Evolutionary conservation across 2,113 vertebrate species (phyloP), one percentile per base, ranked within the genome.

Genomic region (Anarhynchus alexandrinus): DNA sequence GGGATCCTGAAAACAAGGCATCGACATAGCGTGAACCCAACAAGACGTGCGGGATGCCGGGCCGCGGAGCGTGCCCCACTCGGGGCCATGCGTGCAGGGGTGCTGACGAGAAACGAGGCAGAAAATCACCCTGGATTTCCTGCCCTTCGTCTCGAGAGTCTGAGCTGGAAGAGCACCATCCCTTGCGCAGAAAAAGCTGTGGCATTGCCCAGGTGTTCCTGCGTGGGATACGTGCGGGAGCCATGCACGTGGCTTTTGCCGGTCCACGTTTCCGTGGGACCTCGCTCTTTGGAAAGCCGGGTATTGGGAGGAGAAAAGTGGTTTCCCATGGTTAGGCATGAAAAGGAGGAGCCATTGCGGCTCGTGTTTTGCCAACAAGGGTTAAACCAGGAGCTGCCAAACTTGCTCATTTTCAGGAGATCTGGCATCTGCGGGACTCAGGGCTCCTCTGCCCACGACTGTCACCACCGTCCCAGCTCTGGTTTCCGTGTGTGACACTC

Each of bases 371-470:
- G 51, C 73, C 51, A 7, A 66, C 36, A 51, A 59, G 64, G 57
- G 57, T 93, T 88, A 92, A 96, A 67, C 51, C 59, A 54, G 43
- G 81, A 90, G 84, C 58, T 95, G 95, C 81, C 83, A 42, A 58
- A 88, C 38, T 64, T 74, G 67, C 72, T 81, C 15, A 14, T 80
- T 90, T 78, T 72, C 69, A 82, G 72, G 95, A 92, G 80, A 52
- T 89, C 57, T 79, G 65, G 78, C 66, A 32, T 42, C 64, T 34
- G n/a, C 80, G 78, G 79, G 85, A 70, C 80, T 73, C 47, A 9
- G 81, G 47, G 62, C 81, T 93, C 22, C 78, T 82, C 80, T 45
- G 52, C 79, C 34, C 21, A 13, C n/a, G 12, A 16, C 45, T 30
- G 27, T 26, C 29, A 21, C 16, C 36, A 29, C 14, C 40, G 47